These are phyloP conservation scores for Cylindroiulus punctatus DNA, from an alignment of 2,888 invertebrate species.

Conservation along the genomic window DNA sequence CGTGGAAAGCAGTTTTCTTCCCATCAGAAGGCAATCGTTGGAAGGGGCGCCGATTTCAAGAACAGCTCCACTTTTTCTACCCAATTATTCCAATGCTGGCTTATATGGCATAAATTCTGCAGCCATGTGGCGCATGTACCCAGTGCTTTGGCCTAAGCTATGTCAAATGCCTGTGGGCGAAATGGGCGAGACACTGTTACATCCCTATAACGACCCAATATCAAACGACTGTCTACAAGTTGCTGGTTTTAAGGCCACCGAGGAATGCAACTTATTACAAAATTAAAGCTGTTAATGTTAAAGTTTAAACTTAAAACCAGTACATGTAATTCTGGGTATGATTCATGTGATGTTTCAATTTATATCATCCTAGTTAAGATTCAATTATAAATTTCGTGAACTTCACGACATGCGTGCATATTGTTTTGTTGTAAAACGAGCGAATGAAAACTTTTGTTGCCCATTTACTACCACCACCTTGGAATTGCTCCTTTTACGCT, in stretches of 20 bases:
- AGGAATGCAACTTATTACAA: constrained; percentile 30
- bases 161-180: constrained; percentile 23
- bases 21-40: neutral
- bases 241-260: neutral
- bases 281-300: neutral
- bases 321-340: too few species aligned
- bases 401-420: too few species aligned
- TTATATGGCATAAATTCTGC: constrained; percentile 44
- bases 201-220: neutral
- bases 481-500: too few species aligned
- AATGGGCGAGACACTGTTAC: neutral
- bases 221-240: constrained; percentile 12
- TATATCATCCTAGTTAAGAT: too few species aligned
- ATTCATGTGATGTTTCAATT: too few species aligned
- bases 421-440: too few species aligned
- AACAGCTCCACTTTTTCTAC: neutral
- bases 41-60: constrained; percentile 23
- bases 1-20: constrained; percentile 37
- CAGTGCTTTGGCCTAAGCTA: constrained; percentile 49
- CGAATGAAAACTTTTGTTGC: too few species aligned
- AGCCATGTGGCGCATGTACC: constrained; percentile 54
- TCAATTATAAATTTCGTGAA: too few species aligned
- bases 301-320: neutral
- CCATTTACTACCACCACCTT: too few species aligned
- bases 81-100: constrained; percentile 42